Evolutionary conservation across 2,888 invertebrate species (phyloP).

Genomic region (Teinopalpus imperialis): DNA sequence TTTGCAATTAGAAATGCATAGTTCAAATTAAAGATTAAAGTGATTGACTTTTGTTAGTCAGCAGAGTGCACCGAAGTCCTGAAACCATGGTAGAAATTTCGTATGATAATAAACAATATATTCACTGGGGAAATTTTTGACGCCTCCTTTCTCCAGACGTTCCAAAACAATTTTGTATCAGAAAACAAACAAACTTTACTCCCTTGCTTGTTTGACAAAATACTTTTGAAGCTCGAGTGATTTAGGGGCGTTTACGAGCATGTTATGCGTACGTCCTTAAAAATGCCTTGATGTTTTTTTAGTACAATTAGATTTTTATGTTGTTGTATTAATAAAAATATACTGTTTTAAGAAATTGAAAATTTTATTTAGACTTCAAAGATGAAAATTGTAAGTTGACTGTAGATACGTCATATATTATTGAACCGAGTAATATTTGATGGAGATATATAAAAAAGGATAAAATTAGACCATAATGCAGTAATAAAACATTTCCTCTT

Average conservation of each 20-base stretch:
- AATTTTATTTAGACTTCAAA: too few relatives aligned
- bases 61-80: too few relatives aligned
- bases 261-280: slow-evolving; percentile 23
- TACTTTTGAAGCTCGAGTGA: slow-evolving; percentile 27
- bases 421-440: too few relatives aligned
- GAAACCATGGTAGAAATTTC: neutral
- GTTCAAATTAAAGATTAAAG: too few relatives aligned
- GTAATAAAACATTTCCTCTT: too few relatives aligned
- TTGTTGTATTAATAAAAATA: slow-evolving; percentile 47
- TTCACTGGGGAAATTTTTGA: slow-evolving; percentile 20
- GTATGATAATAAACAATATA: slow-evolving; percentile 15
- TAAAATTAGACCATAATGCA: too few relatives aligned
- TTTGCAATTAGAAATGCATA: too few relatives aligned
- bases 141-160: slow-evolving; percentile 25
- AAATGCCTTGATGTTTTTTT: slow-evolving; percentile 14
- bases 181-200: slow-evolving; percentile 45
- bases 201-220: slow-evolving; percentile 41
- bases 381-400: too few relatives aligned
- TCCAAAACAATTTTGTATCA: slow-evolving; percentile 42
- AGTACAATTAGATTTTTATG: slow-evolving; percentile 35
- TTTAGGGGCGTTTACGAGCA: slow-evolving; percentile 27
- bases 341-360: slow-evolving; percentile 33
- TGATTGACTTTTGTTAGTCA: too few relatives aligned
- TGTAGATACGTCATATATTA: too few relatives aligned
- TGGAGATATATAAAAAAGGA: too few relatives aligned